Base-by-base conservation (phyloP, 2,888 invertebrate genomes). In the Xanthorhoe spadicearia region DNA sequence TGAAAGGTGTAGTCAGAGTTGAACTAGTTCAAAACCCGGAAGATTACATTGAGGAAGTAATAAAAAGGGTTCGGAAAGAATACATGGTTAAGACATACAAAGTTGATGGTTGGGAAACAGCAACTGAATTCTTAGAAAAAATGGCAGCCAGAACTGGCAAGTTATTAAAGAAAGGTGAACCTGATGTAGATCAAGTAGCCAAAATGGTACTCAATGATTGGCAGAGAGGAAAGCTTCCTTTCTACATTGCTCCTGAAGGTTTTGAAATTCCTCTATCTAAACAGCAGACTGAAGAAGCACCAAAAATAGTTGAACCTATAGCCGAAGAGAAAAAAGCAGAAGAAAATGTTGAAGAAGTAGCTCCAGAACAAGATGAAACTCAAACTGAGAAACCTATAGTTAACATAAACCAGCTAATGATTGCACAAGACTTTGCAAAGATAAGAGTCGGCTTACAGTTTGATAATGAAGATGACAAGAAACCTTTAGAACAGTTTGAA, bases 121-220 rank as follows among this genome's bases (percentile, higher is more conserved):
- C 96, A 10, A 95, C 95, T 56, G 97, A 99, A 78, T 99, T 99
- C 84, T 91, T 99, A 64, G 98, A 98, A 80, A 97, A 98, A 88
- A 84, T 99, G 77, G 98, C 99, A 0, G 94, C 95, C 57, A 95
- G 96, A 73, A 95, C 95, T 10, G 99, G 99, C 0, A 98, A 98
- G 89, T 92, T 99, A 61, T 87, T 98, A 9, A 99, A 99, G 86
- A 98, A 98, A 77, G 99, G 99, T n/a, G 99, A 99, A 83, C 98
- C 99, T 9, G 99, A 99, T 90, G 92, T 98, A 18, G 92, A 95
- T 56, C 97, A 97, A 68, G 97, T 97, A 0, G 96, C 99, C 0
- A 96, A 97, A 85, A 99, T 99, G 97, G 95, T 99, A 9, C 94
- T 99, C 1, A 99, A 99, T 92, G 99, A 99, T 88, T 99, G 98